These are phyloP conservation scores for Hydrocynus forskahlii DNA, from an alignment of 2,797 vertebrate genomes.

Conservation along the genomic window DNA sequence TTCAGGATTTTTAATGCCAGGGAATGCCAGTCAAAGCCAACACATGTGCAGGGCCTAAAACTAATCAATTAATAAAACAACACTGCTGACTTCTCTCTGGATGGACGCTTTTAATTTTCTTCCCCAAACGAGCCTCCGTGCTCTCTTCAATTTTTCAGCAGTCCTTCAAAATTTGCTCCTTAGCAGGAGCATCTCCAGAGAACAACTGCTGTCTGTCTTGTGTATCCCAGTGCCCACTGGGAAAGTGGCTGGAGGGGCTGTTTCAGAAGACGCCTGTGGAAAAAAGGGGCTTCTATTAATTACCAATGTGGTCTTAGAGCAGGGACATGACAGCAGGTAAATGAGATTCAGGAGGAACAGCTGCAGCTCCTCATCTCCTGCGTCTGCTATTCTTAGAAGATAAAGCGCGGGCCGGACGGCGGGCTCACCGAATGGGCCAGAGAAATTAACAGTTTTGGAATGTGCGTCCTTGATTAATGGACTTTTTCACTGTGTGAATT, in stretches of 20 bases:
- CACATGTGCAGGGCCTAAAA: constrained; percentile 54
- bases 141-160: constrained; percentile 59
- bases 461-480: constrained; percentile 22
- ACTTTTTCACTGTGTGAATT: constrained; percentile 23
- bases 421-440: constrained; percentile 59
- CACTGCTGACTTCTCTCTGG: constrained; percentile 55
- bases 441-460: constrained; percentile 64
- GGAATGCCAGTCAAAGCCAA: constrained; percentile 42
- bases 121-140: constrained; percentile 45
- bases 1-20: constrained; percentile 45
- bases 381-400: constrained; percentile 65
- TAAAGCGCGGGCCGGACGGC: constrained; percentile 55
- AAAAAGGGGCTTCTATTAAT: constrained; percentile 68
- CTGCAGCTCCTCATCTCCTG: constrained; percentile 64
- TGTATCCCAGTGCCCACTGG: constrained; percentile 48
- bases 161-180: constrained; percentile 55
- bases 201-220: constrained; percentile 57
- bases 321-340: constrained; percentile 63
- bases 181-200: constrained; percentile 52
- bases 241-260: constrained; percentile 59
- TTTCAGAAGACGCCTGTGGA: constrained; percentile 56
- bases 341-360: constrained; percentile 65
- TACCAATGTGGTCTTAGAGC: constrained; percentile 65
- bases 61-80: constrained; percentile 74
- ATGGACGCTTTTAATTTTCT: constrained; percentile 67